Conservation (phyloP, 2,797 vertebrate species). For the Phataginus tetradactyla region DNA sequence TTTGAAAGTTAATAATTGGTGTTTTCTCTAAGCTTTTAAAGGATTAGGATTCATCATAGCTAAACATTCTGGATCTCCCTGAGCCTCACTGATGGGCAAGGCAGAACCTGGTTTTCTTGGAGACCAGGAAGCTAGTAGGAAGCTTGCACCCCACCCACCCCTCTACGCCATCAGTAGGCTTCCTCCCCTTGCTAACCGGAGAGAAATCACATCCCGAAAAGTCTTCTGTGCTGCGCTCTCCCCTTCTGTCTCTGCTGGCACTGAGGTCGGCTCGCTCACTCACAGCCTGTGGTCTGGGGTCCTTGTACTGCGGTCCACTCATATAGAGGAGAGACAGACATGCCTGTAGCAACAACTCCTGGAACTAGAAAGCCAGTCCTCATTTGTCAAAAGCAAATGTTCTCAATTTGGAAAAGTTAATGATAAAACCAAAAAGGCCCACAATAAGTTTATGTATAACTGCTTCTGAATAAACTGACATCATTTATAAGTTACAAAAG, state of each 20-base stretch:
- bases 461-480: background rate
- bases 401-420: background rate
- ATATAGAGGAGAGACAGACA: background rate
- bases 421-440: background rate
- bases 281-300: accelerated
- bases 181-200: background rate
- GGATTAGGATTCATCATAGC: background rate
- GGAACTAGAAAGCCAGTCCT: background rate
- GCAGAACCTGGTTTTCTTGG: background rate
- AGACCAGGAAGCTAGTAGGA: background rate
- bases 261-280: background rate
- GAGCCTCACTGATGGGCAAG: background rate
- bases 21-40: background rate
- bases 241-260: background rate
- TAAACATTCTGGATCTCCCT: background rate
- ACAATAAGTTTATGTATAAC: background rate
- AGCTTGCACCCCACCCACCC: accelerated
- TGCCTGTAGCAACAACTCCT: background rate
- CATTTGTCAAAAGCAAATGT: background rate
- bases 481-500: background rate
- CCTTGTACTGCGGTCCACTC: background rate
- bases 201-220: background rate
- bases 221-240: background rate
- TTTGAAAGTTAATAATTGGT: background rate
- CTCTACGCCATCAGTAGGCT: too few species aligned